A percentile compares a stretch with the other conserved stretches of the same genome.
Conservation (phyloP, 2,113 vertebrate genomes). For the Suricata suricatta region DNA sequence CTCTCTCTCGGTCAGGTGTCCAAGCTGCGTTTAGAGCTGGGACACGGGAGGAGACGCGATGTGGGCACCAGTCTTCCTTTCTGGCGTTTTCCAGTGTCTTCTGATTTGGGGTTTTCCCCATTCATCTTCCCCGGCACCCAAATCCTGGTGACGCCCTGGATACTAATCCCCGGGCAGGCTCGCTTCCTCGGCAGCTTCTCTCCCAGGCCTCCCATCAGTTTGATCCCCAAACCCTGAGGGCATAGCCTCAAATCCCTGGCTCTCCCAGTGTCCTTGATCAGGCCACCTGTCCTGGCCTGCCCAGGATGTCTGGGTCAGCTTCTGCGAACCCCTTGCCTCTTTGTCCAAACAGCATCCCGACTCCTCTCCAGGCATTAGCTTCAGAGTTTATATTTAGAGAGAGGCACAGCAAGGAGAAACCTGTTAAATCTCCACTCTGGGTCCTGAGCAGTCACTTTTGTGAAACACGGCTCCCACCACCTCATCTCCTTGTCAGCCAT, state of each 20-base stretch:
- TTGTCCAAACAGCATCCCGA: conserved; percentile 46
- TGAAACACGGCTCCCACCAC: neutral
- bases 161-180: conserved; percentile 50
- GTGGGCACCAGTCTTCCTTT: neutral
- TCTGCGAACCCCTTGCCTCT: conserved; percentile 66
- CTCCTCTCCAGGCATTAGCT: conserved; percentile 29
- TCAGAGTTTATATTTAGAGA: neutral
- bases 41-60: neutral
- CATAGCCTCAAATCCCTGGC: conserved; percentile 67
- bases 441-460: neutral
- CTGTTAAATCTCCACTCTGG: neutral
- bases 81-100: neutral
- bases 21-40: neutral
- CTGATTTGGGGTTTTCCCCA: fast-evolving
- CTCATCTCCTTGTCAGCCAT: neutral
- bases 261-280: neutral
- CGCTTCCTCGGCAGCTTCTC: neutral
- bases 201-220: conserved; percentile 5
- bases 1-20: neutral
- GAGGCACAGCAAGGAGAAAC: neutral
- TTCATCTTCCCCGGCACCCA: neutral
- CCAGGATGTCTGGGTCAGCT: neutral
- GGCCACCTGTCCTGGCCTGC: conserved; percentile 56
- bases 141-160: neutral
- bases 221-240: conserved; percentile 68